phyloP scores from a whole-genome alignment of 1,140 invertebrate species.

The Diploscapter pachys region DNA sequence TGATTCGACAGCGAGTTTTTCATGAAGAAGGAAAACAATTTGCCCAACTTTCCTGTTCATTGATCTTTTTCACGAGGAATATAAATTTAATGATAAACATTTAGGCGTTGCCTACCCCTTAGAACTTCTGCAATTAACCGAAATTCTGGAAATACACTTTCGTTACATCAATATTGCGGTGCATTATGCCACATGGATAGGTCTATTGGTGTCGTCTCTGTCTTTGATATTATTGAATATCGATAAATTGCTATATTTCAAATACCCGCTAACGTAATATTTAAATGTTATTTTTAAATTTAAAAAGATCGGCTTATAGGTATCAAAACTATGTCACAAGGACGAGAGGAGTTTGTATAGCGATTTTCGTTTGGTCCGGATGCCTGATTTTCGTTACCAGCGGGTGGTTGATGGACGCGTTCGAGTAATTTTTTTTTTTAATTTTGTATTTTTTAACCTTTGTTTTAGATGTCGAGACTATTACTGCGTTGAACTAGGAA shows the following conservation, averaged over 20 bases:
- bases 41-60: no score
- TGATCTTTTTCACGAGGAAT: no score
- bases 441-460: no score
- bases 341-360: slow-evolving; percentile 5
- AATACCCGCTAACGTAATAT: slow-evolving; percentile 24
- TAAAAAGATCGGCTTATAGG: neutral
- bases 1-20: no score
- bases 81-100: neutral
- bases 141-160: no score
- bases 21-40: no score
- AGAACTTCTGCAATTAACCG: no score
- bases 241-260: slow-evolving; percentile 33
- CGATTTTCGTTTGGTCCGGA: slow-evolving; percentile 16
- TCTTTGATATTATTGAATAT: slow-evolving; percentile 25
- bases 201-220: slow-evolving; percentile 20
- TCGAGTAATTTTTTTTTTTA: no score
- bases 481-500: slow-evolving; percentile 17
- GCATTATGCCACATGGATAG: slow-evolving; percentile 28
- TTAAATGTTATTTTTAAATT: neutral
- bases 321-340: slow-evolving; percentile 14
- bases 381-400: slow-evolving; percentile 6
- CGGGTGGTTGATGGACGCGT: slow-evolving; percentile 4
- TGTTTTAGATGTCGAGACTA: slow-evolving; percentile 22
- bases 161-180: no score
- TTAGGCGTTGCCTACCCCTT: no score